Evolutionary conservation across 1,140 invertebrate genomes (phyloP).

Genomic region (Belonocnema kinseyi): DNA sequence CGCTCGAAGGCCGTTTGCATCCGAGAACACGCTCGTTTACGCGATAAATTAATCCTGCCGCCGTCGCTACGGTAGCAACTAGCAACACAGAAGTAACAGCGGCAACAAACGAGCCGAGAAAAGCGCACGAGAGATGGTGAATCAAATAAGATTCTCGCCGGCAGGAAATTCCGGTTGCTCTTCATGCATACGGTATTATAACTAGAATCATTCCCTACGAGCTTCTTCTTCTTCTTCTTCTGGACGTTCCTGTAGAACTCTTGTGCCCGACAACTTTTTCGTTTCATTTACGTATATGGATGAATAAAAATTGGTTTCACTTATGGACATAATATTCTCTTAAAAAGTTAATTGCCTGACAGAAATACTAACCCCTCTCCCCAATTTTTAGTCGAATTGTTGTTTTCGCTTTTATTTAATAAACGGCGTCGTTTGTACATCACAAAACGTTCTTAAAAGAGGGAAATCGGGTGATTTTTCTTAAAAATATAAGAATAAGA

Average conservation of each 20-base stretch:
- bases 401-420: too few species aligned
- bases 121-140: constrained; percentile 24
- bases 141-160: constrained; percentile 45
- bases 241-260: background rate
- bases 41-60: constrained; percentile 51
- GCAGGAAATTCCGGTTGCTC: constrained; percentile 55
- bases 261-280: background rate
- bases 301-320: too few species aligned
- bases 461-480: too few species aligned
- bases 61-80: constrained; percentile 15
- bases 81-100: constrained; percentile 29
- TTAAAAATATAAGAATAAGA: too few species aligned
- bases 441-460: too few species aligned
- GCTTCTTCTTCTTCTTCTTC: background rate
- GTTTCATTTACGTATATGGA: background rate
- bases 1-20: constrained; percentile 29
- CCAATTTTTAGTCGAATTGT: too few species aligned
- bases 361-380: too few species aligned
- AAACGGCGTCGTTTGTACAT: too few species aligned
- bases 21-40: constrained; percentile 37
- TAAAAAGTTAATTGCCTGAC: too few species aligned
- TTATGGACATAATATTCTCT: too few species aligned
- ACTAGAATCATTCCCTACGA: too few species aligned
- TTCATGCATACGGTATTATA: constrained; percentile 40
- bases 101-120: constrained; percentile 25